Evolutionary conservation across 2,888 invertebrate genomes (phyloP), one percentile per base, ranked within the genome.

Genomic region (Cheilosia urbana): DNA sequence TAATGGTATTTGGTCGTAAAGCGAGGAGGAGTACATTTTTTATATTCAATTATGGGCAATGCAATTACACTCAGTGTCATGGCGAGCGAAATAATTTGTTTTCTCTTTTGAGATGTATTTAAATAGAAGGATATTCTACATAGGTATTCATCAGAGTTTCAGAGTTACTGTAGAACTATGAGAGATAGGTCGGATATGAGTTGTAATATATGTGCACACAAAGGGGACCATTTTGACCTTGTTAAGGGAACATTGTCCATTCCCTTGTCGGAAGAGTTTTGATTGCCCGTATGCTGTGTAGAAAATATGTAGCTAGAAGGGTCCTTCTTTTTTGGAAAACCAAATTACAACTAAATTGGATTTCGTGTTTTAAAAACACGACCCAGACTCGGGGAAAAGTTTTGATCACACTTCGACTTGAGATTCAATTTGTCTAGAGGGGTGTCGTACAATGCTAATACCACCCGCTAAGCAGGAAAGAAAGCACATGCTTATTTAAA

Each of bases 31-130:
- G 45, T 47, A 51, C 24, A n/a, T 24, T 53, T 60, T 55, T 77
- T 9, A 34, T 51, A 76, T 76, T 71, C 53, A 60, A 60, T 73
- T 81, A 57, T 63, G 68, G 55, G 27, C 11, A 57, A 69, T 75
- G 75, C 42, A 76, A 81, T 84, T 84, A 83, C 47, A 30, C 21
- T 73, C 57, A 53, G 51, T 53, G 63, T 78, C 40, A 47, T 63
- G 53, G 30, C 57, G 60, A 75, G 55, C 63, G 71, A 58, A 45
- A n/a, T 65, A 49, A 76, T 73, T 45, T 51, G 34, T 60, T 63
- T 73, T 66, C 4, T 34, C 15, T 63, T 27, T 17, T 13, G 13
- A 47, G 55, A 19, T 13, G 30, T 27, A 47, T 30, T 27, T 1
- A 27, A 27, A 27, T 27, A 17, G 17, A 17, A 17, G 17, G 27